A percentile compares a stretch with the other conserved stretches of the same genome.
These are phyloP conservation scores for Rotaria magnacalcarata DNA, from an alignment of 2,888 invertebrate species.

Conservation along the genomic window DNA sequence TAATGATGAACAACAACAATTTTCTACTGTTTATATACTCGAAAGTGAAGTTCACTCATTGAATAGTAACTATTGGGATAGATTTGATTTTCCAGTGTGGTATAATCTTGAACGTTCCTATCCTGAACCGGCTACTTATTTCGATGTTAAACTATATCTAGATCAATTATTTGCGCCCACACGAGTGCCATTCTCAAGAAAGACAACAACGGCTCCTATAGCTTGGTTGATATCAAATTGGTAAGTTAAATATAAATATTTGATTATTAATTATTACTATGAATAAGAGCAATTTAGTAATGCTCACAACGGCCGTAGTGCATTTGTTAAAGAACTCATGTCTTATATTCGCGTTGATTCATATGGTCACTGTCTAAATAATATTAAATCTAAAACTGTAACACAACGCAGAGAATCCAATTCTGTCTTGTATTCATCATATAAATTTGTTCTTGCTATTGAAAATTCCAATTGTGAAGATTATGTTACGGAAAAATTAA, in stretches of 20 bases:
- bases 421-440: slow-evolving; percentile 39
- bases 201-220: background rate
- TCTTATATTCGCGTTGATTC: slow-evolving; percentile 40
- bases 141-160: slow-evolving; percentile 38
- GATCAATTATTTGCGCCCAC: slow-evolving; percentile 17
- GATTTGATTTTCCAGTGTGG: slow-evolving; percentile 46
- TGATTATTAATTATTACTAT: background rate
- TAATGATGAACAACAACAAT: background rate
- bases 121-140: slow-evolving; percentile 46
- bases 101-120: slow-evolving; percentile 45
- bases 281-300: background rate
- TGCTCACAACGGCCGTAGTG: slow-evolving; percentile 39
- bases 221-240: slow-evolving; percentile 45
- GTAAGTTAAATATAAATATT: background rate
- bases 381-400: slow-evolving; percentile 30
- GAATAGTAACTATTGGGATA: slow-evolving; percentile 38
- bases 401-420: slow-evolving; percentile 19
- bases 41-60: slow-evolving; percentile 42
- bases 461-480: slow-evolving; percentile 47
- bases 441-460: slow-evolving; percentile 46
- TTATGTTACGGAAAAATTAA: slow-evolving; percentile 45
- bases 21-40: slow-evolving; percentile 38
- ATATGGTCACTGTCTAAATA: slow-evolving; percentile 42
- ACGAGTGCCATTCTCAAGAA: slow-evolving; percentile 33
- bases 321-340: slow-evolving; percentile 40